Conservation (phyloP, 2,797 vertebrate genomes). For the Amblyopsis hoosieri region DNA sequence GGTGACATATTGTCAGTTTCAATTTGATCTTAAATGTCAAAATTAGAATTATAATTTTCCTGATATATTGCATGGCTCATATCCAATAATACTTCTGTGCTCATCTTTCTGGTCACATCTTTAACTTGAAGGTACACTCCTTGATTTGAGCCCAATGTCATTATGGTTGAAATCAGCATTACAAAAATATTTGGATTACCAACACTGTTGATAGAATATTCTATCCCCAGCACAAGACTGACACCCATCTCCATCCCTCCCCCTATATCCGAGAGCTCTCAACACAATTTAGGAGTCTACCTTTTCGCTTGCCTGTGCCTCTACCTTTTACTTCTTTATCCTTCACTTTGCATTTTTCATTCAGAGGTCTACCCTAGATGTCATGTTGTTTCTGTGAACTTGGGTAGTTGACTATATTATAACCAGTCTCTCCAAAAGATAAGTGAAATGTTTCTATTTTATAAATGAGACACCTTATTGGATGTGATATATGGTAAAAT, state of each 20-base stretch:
- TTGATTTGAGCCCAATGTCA: too few species aligned
- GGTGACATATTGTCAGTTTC: neutral
- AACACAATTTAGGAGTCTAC: neutral
- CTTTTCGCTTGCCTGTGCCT: slow-evolving; percentile 43
- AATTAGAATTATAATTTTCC: slow-evolving; percentile 22
- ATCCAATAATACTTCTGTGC: slow-evolving; percentile 25
- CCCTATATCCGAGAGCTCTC: too few species aligned
- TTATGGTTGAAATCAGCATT: too few species aligned
- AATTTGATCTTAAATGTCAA: neutral
- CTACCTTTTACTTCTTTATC: slow-evolving; percentile 58
- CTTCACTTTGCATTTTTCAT: slow-evolving; percentile 58
- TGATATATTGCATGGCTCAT: slow-evolving; percentile 29
- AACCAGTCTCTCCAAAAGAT: neutral
- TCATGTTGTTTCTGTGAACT: slow-evolving; percentile 10
- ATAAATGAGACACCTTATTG: too few species aligned
- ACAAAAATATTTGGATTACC: too few species aligned
- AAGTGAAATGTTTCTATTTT: neutral
- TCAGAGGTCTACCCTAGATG: neutral
- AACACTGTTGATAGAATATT: too few species aligned
- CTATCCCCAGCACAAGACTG: too few species aligned
- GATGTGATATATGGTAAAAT: too few species aligned
- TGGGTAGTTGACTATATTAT: neutral
- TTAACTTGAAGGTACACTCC: slow-evolving; percentile 24
- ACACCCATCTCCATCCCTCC: too few species aligned
- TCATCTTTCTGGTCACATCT: slow-evolving; percentile 46